Percentiles rank a stretch among this genome's conserved stretches.
Evolutionary conservation across 1,140 invertebrate species (phyloP).

Genomic region (Drosophila nigrodunni): DNA sequence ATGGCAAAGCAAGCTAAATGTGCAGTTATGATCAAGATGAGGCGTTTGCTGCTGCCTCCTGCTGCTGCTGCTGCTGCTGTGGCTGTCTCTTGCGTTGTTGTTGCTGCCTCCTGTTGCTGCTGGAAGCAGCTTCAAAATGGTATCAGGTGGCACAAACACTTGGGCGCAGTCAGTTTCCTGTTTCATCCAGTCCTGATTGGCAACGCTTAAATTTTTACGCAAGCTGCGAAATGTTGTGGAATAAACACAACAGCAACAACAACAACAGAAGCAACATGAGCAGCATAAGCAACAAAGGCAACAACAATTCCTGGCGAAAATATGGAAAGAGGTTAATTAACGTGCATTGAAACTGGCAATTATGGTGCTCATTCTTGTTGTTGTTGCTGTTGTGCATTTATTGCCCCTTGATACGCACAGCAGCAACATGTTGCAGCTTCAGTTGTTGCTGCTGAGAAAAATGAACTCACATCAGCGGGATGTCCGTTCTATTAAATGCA

Average conservation of each 20-base stretch:
- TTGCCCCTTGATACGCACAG: conserved; percentile 44
- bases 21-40: conserved; percentile 75
- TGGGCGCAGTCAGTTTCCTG: conserved; percentile 41
- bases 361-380: conserved; percentile 59
- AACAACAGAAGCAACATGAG: conserved; percentile 26
- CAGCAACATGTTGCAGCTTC: conserved; percentile 48
- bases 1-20: conserved; percentile 77
- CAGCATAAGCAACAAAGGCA: conserved; percentile 16
- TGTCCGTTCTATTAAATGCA: conserved; percentile 74
- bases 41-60: conserved; percentile 17
- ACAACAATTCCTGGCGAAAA: conserved; percentile 57
- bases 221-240: conserved; percentile 42
- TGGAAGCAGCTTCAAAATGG: conserved; percentile 61
- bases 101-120: conserved; percentile 7
- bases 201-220: conserved; percentile 66
- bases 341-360: conserved; percentile 82
- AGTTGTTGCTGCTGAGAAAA: conserved; percentile 24
- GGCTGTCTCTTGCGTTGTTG: conserved; percentile 25
- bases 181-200: conserved; percentile 60
- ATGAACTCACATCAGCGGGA: conserved; percentile 38
- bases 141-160: conserved; percentile 71
- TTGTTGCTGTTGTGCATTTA: conserved; percentile 52
- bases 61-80: conserved; percentile 37
- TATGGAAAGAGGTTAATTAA: conserved; percentile 84
- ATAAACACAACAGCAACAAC: conserved; percentile 31